phyloP scores from a whole-genome alignment of 2,888 invertebrate species.

The Lithodes maja region DNA sequence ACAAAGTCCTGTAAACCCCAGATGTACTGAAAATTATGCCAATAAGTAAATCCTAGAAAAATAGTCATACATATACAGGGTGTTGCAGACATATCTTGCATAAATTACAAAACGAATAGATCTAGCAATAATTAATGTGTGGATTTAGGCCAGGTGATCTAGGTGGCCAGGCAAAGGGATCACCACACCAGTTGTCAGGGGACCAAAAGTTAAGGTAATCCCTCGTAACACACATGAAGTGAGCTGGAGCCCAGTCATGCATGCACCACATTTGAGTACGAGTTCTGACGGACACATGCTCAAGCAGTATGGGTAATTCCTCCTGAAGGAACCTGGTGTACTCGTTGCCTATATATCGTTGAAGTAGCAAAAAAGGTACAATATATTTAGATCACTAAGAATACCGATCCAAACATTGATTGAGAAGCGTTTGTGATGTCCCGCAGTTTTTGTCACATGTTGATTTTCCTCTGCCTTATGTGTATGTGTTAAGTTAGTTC shows the following conservation, averaged over 20 bases:
- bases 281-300: background rate
- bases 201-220: background rate
- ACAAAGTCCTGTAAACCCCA: too few species aligned
- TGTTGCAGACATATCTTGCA: too few species aligned
- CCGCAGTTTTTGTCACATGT: slow-evolving; percentile 71
- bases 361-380: slow-evolving; percentile 69
- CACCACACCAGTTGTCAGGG: slow-evolving; percentile 27
- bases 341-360: slow-evolving; percentile 59
- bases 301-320: slow-evolving; percentile 62
- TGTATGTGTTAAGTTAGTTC: background rate
- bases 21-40: too few species aligned
- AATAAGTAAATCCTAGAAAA: too few species aligned
- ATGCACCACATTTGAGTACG: slow-evolving; percentile 8
- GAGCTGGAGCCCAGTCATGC: slow-evolving; percentile 14
- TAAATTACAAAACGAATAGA: too few species aligned
- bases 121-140: background rate
- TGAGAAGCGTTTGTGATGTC: slow-evolving; percentile 72
- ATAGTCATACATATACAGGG: too few species aligned
- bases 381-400: slow-evolving; percentile 62
- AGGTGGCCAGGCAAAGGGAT: slow-evolving; percentile 24
- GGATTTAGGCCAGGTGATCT: slow-evolving; percentile 12
- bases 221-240: background rate
- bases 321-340: slow-evolving; percentile 71
- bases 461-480: slow-evolving; percentile 47
- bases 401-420: slow-evolving; percentile 68